Base-by-base conservation (phyloP, 2,888 invertebrate genomes). In the Ischnus inquisitorius region DNA sequence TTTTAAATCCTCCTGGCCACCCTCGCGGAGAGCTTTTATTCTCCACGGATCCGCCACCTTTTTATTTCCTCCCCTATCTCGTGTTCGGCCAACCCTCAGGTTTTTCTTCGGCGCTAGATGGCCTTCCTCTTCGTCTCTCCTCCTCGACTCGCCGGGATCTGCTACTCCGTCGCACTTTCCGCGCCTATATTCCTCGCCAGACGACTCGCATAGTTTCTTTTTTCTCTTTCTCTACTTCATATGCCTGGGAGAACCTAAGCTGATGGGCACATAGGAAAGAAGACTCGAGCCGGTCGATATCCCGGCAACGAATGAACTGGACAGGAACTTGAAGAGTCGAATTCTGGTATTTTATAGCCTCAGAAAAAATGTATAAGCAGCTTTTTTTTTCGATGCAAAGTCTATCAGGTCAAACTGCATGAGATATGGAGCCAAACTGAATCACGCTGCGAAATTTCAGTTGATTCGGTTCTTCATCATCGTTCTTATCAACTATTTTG, bases 1-100 rank as follows among this genome's bases (percentile, higher is more conserved):
- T 87, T 89, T 90, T 88, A 89, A 90, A 91, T 90, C 86, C 84
- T 82, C 87, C 88, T 85, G 86, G 88, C 81, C 86, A 86, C 75
- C 83, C 86, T 88, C 77, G 84, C 81, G 8, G 54, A 78, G 74
- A 64, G 68, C 81, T 72, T 79, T 83, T 82, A 84, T 81, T 83
- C 83, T 75, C 83, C 69, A 46, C 65, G 65, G 74, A 67, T 68
- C 79, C 81, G 85, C 87, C 85, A 79, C 84, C 82, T 85, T 87
- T 84, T 85, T 82, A 81, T 81, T 82, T 81, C 76, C 82, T 83
- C 79, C 81, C 82, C 84, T 82, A 77, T 82, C 82, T 79, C 51
- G 74, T 75, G 76, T 83, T 81, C 75, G 75, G 68, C 76, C 86
- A 76, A 81, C 74, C 86, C 79, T 79, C 80, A 85, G 54, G 78